These are phyloP conservation scores for Mirza zaza DNA, from an alignment of 2,113 vertebrate species.

Conservation along the genomic window DNA sequence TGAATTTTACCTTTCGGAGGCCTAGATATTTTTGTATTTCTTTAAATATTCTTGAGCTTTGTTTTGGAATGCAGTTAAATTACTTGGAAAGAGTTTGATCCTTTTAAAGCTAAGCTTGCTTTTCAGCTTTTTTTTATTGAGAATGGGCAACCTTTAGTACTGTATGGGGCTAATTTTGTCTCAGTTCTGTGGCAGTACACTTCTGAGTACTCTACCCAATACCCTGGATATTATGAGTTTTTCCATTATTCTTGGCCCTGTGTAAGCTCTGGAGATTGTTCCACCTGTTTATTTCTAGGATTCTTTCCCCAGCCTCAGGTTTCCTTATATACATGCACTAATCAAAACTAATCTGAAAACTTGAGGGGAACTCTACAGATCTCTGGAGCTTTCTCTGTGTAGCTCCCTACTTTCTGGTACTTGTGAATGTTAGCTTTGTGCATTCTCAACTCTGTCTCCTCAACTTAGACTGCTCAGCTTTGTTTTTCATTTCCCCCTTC, in stretches of 20 bases:
- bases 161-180: neutral
- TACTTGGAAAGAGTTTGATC: neutral
- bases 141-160: neutral
- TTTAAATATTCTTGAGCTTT: constrained; percentile 45
- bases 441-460: neutral
- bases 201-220: neutral
- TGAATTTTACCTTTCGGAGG: neutral
- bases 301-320: neutral
- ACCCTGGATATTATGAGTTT: neutral
- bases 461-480: neutral
- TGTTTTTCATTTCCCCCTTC: neutral
- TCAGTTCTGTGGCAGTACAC: neutral
- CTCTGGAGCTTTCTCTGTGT: neutral
- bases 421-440: neutral
- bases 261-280: neutral
- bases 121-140: neutral
- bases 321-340: neutral
- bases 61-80: neutral
- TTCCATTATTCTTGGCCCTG: neutral
- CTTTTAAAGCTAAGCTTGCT: neutral
- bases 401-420: neutral
- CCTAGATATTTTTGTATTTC: neutral
- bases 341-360: neutral
- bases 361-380: neutral
- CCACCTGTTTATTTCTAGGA: neutral